Evolutionary conservation across 2,113 vertebrate species (phyloP), one percentile per base, ranked within the genome.

Genomic region (Melospiza melodia): DNA sequence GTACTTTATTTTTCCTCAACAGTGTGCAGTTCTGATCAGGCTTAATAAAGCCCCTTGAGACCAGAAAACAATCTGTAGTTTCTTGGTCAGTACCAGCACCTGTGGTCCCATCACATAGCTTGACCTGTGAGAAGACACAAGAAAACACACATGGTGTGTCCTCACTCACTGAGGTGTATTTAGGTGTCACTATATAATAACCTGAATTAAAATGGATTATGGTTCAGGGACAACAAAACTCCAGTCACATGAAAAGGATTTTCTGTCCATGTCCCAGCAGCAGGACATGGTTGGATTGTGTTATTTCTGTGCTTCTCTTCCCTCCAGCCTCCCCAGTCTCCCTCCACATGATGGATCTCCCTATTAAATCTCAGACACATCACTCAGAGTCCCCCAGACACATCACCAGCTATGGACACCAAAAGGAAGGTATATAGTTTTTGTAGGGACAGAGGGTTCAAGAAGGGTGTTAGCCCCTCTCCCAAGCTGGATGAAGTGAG

Each of bases 361-460:
- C 58, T 21, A 0, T 33, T 22, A 48, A 20, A 8, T 8, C 41
- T 33, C 51, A 69, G 63, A 20, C 1, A 2, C 1, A 2, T 15
- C 71, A 1, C n/a, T 68, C 30, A 31, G 54, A 66, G 57, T 12
- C 2, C 5, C 24, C 43, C 57, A 58, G 7, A 17, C 23, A 49
- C 39, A 8, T 15, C 3, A 2, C 28, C 80, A 48, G 30, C 31
- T 68, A 20, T 3, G 10, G n/a, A 35, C 24, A 43, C 7, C 22
- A 80, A 63, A 66, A 12, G 41, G 62, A 79, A 76, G 9, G 2
- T 33, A 0, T 17, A 12, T 11, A 18, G 31, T 83, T 84, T 85
- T 20, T 11, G 21, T 41, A 68, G 52, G 68, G 51, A 54, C 18
- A 55, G 39, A 81, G 37, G 10, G 12, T n/a, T 68, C 76, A 28